A percentile compares a stretch with the other conserved stretches of the same genome.
These are phyloP conservation scores for Thinocorus orbignyianus DNA, from an alignment of 2,113 vertebrate species.

Conservation along the genomic window DNA sequence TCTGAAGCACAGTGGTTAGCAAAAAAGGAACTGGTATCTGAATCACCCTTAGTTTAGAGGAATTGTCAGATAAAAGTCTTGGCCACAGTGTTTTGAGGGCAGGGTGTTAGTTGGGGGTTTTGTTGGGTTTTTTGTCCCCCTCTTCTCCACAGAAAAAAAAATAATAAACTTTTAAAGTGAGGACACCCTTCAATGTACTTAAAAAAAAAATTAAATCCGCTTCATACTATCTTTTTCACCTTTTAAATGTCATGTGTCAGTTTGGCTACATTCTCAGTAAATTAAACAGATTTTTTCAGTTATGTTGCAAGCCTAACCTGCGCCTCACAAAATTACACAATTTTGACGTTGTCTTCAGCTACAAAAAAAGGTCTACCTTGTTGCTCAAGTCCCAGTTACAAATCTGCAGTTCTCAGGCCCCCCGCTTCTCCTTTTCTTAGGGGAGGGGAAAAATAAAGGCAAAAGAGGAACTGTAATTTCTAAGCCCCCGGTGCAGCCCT, in stretches of 20 bases:
- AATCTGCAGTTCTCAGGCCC: constrained; percentile 22
- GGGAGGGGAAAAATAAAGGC: neutral
- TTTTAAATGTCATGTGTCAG: neutral
- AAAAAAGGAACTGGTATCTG: constrained; percentile 47
- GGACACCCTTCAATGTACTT: neutral
- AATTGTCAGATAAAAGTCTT: constrained; percentile 12
- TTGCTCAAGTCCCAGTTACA: constrained; percentile 30
- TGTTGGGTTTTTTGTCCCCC: neutral
- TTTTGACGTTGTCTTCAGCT: constrained; percentile 1
- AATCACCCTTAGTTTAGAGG: constrained; percentile 18
- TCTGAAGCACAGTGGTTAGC: constrained; percentile 47
- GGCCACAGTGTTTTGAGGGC: neutral
- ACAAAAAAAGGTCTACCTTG: neutral
- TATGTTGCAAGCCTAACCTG: neutral
- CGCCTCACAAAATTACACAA: constrained; percentile 29
- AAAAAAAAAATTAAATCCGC: too few species aligned
- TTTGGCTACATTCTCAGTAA: neutral
- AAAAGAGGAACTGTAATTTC: constrained; percentile 46
- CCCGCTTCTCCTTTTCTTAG: constrained; percentile 46
- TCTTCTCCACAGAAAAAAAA: neutral
- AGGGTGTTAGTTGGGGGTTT: neutral
- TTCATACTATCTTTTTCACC: neutral
- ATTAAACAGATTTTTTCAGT: constrained; percentile 3
- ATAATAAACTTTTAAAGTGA: neutral
- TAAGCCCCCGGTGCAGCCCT: neutral